phyloP scores from a whole-genome alignment of 2,888 invertebrate species.

The Diabrotica balteata region DNA sequence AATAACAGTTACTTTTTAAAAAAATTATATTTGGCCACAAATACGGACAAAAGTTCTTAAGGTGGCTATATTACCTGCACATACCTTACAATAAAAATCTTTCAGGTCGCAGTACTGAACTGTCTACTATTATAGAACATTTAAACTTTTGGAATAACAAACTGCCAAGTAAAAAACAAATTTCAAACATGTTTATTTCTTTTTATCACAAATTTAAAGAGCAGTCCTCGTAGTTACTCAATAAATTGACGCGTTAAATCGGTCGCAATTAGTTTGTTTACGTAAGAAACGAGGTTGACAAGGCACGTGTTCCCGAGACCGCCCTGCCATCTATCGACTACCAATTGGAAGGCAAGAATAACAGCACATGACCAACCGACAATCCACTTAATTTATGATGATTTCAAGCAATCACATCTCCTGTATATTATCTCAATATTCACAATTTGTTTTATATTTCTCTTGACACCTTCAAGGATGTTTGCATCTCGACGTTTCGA shows the following conservation, averaged over 20 bases:
- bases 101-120: no score
- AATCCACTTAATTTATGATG: conserved; percentile 45
- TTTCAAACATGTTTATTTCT: no score
- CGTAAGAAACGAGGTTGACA: not conserved
- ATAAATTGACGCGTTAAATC: conserved; percentile 2
- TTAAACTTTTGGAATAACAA: no score
- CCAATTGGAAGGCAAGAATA: conserved; percentile 30
- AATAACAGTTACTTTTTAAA: no score
- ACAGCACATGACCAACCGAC: conserved; percentile 39
- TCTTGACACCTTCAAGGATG: conserved; percentile 20
- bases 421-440: conserved; percentile 37
- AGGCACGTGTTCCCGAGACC: conserved; percentile 6
- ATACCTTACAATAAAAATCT: no score
- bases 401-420: conserved; percentile 44
- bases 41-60: no score
- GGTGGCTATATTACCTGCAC: no score
- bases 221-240: not conserved
- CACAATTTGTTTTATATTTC: conserved; percentile 27
- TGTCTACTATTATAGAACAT: no score
- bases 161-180: no score
- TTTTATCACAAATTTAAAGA: no score
- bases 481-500: conserved; percentile 10
- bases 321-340: conserved; percentile 4
- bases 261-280: conserved; percentile 7
- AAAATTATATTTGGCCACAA: no score